These are phyloP conservation scores for Lithosia quadra DNA, from an alignment of 2,888 invertebrate species.

Conservation along the genomic window DNA sequence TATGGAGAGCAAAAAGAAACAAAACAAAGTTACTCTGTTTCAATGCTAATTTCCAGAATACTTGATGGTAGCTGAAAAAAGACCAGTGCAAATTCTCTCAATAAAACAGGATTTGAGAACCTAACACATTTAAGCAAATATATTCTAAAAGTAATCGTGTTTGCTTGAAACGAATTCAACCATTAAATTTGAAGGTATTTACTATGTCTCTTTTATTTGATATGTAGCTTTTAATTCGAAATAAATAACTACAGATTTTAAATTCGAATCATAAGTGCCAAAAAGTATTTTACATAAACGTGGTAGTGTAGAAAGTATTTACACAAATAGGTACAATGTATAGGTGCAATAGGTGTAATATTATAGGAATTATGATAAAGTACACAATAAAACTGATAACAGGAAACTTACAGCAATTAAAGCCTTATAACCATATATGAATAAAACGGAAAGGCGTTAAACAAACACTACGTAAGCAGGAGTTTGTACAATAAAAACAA, in stretches of 20 bases:
- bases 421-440: slow-evolving; percentile 44
- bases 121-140: neutral
- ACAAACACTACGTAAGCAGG: slow-evolving; percentile 46
- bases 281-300: too few relatives aligned
- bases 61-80: neutral
- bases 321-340: neutral
- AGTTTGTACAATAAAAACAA: slow-evolving; percentile 59
- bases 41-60: neutral
- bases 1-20: neutral
- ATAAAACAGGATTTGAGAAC: neutral
- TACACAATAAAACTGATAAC: slow-evolving; percentile 37
- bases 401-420: slow-evolving; percentile 49
- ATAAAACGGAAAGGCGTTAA: slow-evolving; percentile 48
- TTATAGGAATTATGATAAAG: slow-evolving; percentile 14
- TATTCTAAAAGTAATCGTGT: neutral
- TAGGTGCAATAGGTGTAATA: too few relatives aligned
- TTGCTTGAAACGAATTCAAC: neutral
- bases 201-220: neutral
- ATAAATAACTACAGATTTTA: too few relatives aligned
- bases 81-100: neutral
- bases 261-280: too few relatives aligned
- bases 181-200: neutral
- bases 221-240: too few relatives aligned
- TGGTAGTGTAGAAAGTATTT: neutral
- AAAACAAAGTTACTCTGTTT: neutral